Conservation (phyloP, 2,888 invertebrate species). For the Ochropacha duplaris region DNA sequence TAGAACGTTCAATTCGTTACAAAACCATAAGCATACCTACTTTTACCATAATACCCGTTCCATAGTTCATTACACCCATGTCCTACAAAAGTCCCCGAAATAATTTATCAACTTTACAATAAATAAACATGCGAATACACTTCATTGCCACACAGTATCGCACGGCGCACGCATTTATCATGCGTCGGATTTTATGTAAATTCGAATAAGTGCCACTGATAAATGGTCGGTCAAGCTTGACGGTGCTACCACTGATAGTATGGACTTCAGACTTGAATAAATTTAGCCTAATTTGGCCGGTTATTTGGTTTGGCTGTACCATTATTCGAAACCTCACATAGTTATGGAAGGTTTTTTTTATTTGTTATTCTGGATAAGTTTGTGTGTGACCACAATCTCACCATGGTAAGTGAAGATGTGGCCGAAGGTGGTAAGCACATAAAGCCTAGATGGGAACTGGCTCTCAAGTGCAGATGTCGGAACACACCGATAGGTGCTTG, state of each 20-base stretch:
- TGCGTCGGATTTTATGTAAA: conserved; percentile 73
- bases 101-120: conserved; percentile 41
- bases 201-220: conserved; percentile 76
- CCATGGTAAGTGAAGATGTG: too few relatives aligned
- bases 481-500: too few relatives aligned
- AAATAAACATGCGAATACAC: conserved; percentile 26
- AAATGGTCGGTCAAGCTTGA: conserved; percentile 72
- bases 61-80: conserved; percentile 9
- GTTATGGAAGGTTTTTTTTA: too few relatives aligned
- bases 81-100: conserved; percentile 23
- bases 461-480: too few relatives aligned
- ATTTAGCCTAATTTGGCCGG: neutral
- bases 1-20: too few relatives aligned
- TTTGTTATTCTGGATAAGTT: too few relatives aligned
- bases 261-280: conserved; percentile 28
- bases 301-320: too few relatives aligned
- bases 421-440: too few relatives aligned
- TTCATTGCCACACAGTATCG: conserved; percentile 20
- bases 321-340: too few relatives aligned
- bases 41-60: neutral
- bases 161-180: conserved; percentile 68
- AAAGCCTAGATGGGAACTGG: too few relatives aligned
- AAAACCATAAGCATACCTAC: neutral
- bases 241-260: conserved; percentile 11
- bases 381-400: too few relatives aligned